A percentile compares a stretch with the other conserved stretches of the same genome.
Evolutionary conservation across 2,888 invertebrate genomes (phyloP).

Genomic region (Eupsilia transversa): DNA sequence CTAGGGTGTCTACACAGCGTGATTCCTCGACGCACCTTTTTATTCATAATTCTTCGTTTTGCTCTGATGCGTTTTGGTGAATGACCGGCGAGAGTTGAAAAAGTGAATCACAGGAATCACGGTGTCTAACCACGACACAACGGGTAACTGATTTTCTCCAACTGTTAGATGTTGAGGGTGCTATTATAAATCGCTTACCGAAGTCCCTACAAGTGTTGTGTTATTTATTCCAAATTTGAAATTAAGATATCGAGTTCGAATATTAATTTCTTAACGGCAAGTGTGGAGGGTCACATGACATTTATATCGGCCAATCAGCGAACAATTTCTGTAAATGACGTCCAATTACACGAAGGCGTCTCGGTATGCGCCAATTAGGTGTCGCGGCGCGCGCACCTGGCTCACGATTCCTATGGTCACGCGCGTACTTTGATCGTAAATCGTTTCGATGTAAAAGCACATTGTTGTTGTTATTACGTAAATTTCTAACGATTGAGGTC

Average conservation of each 20-base stretch:
- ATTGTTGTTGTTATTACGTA: constrained; percentile 73
- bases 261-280: constrained; percentile 60
- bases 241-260: constrained; percentile 36
- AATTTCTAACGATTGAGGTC: constrained; percentile 72
- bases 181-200: constrained; percentile 54
- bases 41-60: constrained; percentile 86
- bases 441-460: constrained; percentile 76
- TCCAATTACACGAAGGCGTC: constrained; percentile 87
- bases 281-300: constrained; percentile 74
- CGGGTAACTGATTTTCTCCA: constrained; percentile 79
- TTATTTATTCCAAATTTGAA: constrained; percentile 9
- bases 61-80: constrained; percentile 87
- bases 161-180: constrained; percentile 62
- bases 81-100: constrained; percentile 87
- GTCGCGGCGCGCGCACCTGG: constrained; percentile 85
- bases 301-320: constrained; percentile 83
- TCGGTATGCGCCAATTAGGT: constrained; percentile 87
- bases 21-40: constrained; percentile 88
- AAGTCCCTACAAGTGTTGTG: constrained; percentile 9
- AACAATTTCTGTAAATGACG: constrained; percentile 85
- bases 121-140: constrained; percentile 82
- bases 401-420: constrained; percentile 85
- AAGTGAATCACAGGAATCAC: constrained; percentile 89
- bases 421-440: constrained; percentile 82
- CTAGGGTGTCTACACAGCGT: constrained; percentile 87